Base-by-base conservation (phyloP, 1,140 invertebrate species). In the Cherax quadricarinatus region DNA sequence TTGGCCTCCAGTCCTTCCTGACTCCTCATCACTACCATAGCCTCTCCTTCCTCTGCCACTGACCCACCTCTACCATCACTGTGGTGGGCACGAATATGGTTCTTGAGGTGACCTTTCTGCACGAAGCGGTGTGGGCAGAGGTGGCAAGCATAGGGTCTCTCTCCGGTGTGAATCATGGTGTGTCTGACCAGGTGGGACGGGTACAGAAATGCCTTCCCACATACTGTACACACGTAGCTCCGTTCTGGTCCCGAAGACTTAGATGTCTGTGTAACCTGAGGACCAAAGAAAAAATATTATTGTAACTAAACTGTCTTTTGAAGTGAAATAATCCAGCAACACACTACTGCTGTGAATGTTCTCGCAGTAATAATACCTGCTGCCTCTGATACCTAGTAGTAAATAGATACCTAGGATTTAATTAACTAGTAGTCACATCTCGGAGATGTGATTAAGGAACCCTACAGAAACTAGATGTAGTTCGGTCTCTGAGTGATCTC, bases 91-190 rank as follows among this genome's bases (percentile, higher is more conserved):
- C 89, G 60, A 41, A 93, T 73, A 62, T 93, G 92, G 16, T 86
- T 86, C 66, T 93, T 93, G 30, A 93, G 84, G 82, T 93, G 86
- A 49, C 82, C 87, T 48, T 91, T 91, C 78, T 93, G 87, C 21
- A 90, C 86, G 21, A 90, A 90, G 51, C 92, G 88, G 9, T 93
- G 86, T 5, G 85, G 89, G 95, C 99, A 99, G 5, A 98, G 97
- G 94, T 97, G 98, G 62, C 94, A 94, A 30, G 81, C 30, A 62
- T 92, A 94, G 30, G 94, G 93, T 24, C 94, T 94, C 75, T 94
- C 93, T 1, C 94, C 94, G 21, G 93, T 94, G 85, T 94, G 94
- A 6, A 93, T 85, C 5, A 91, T 88, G 62, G 91, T 93, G 92
- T 95, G 94, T 12, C 94, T 84, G 4, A 93, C 89, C 91, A 95